These are phyloP conservation scores for Volucella inanis DNA, from an alignment of 2,888 invertebrate genomes.

Conservation along the genomic window DNA sequence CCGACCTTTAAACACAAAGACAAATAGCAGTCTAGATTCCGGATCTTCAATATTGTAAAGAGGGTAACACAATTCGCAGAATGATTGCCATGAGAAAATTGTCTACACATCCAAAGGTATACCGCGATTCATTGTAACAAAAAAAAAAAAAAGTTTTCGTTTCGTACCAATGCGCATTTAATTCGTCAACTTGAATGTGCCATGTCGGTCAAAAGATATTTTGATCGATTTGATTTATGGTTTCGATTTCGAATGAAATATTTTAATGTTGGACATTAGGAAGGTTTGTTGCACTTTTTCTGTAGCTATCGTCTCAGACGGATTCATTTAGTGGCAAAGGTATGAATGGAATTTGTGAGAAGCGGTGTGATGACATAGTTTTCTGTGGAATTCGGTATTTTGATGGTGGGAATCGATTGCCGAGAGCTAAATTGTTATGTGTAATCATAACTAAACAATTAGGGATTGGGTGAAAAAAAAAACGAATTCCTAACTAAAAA, in stretches of 20 bases:
- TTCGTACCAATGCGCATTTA: conserved; percentile 74
- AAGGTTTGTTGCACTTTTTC: conserved; percentile 65
- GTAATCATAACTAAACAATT: conserved; percentile 13
- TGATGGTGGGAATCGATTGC: conserved; percentile 39
- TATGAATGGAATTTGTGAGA: conserved; percentile 59
- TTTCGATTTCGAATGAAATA: conserved; percentile 70
- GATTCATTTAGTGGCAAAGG: conserved; percentile 26
- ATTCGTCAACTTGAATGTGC: conserved; percentile 76
- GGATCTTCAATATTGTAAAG: conserved; percentile 41
- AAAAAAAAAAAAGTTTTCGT: conserved; percentile 49
- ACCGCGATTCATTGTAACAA: conserved; percentile 7
- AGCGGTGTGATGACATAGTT: conserved; percentile 58
- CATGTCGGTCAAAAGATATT: conserved; percentile 57
- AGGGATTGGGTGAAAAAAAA: background rate
- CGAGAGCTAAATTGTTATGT: background rate
- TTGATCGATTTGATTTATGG: conserved; percentile 77
- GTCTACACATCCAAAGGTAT: conserved; percentile 30
- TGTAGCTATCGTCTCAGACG: background rate
- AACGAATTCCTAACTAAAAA: too few species aligned
- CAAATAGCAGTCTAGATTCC: conserved; percentile 5
- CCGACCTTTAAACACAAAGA: background rate
- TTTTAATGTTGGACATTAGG: conserved; percentile 77
- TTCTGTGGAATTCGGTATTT: conserved; percentile 45
- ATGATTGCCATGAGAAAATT: conserved; percentile 36
- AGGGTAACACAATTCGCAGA: conserved; percentile 24